phyloP scores from a whole-genome alignment of 2,888 invertebrate genomes.

The Dolichopus griseipennis region DNA sequence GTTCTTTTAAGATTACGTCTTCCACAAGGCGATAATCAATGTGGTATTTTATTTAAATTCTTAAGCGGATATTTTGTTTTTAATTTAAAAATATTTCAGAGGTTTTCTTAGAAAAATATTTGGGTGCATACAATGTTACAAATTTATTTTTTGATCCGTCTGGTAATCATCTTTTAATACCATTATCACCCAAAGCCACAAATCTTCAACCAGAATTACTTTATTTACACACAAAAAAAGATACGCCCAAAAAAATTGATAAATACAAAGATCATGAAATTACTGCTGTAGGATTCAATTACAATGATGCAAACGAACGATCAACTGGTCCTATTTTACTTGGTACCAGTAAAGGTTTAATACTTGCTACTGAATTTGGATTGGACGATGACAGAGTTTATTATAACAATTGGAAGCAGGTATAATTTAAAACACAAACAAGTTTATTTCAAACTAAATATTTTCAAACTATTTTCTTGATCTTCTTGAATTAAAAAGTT shows the following conservation, averaged over 20 bases:
- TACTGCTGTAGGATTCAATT: constrained; percentile 87
- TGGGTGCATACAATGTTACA: constrained; percentile 35
- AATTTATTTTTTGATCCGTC: constrained; percentile 62
- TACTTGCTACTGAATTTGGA: constrained; percentile 82
- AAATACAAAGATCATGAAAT: constrained; percentile 59
- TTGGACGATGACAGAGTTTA: constrained; percentile 76
- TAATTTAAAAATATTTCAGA: constrained; percentile 26
- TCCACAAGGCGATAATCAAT: constrained; percentile 64
- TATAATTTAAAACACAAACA: constrained; percentile 39
- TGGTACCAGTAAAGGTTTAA: constrained; percentile 82
- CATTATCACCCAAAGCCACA: constrained; percentile 50
- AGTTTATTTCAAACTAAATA: not conserved
- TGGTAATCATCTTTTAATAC: constrained; percentile 73
- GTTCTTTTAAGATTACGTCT: constrained; percentile 72
- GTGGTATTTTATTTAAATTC: constrained; percentile 49
- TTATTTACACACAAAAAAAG: constrained; percentile 68
- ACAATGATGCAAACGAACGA: constrained; percentile 56
- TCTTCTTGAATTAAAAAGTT: constrained; percentile 48
- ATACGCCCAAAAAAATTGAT: constrained; percentile 58
- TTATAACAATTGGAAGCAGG: constrained; percentile 79
- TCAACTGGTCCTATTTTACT: constrained; percentile 77
- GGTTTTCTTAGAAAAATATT: constrained; percentile 36
- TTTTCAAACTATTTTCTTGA: not conserved
- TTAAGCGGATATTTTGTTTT: no score
- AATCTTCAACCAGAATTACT: constrained; percentile 60